Evolutionary conservation across 2,888 invertebrate genomes (phyloP).

Genomic region (Heteromurus nitidus): DNA sequence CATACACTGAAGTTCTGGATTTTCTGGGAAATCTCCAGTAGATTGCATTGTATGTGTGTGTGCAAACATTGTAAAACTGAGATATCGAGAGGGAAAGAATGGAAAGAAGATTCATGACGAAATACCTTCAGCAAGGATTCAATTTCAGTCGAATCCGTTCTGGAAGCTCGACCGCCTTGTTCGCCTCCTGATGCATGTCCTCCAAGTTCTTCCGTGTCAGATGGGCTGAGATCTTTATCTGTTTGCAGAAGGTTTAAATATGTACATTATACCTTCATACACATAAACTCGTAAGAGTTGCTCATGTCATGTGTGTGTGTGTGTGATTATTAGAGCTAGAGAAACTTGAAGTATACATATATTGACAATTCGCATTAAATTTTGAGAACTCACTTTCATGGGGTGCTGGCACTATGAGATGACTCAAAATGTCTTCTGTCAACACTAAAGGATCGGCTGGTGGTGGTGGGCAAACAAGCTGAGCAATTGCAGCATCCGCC

Average conservation of each 20-base stretch:
- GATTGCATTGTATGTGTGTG: too few relatives aligned
- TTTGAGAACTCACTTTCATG: slow-evolving; percentile 86
- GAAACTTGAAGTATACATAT: too few relatives aligned
- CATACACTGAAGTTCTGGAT: too few relatives aligned
- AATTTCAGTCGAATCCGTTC: slow-evolving; percentile 95
- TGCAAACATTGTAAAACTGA: too few relatives aligned
- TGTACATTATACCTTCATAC: too few relatives aligned
- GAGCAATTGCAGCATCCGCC: slow-evolving; percentile 73
- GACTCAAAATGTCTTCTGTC: slow-evolving; percentile 96
- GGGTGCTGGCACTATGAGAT: slow-evolving; percentile 96
- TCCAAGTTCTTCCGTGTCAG: slow-evolving; percentile 73
- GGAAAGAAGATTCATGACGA: slow-evolving; percentile 39
- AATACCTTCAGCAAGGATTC: slow-evolving; percentile 92
- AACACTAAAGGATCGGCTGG: slow-evolving; percentile 94
- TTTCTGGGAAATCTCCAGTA: too few relatives aligned
- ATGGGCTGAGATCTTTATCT: slow-evolving; percentile 74
- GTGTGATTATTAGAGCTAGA: too few relatives aligned
- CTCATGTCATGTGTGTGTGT: neutral
- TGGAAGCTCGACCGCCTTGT: slow-evolving; percentile 76
- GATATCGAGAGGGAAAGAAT: neutral
- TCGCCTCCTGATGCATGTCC: slow-evolving; percentile 69
- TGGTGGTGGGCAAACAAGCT: slow-evolving; percentile 95
- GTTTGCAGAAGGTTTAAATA: slow-evolving; percentile 38
- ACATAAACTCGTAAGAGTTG: too few relatives aligned
- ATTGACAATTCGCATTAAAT: neutral